phyloP scores from a whole-genome alignment of 2,113 vertebrate genomes.

The Hucho hucho region DNA sequence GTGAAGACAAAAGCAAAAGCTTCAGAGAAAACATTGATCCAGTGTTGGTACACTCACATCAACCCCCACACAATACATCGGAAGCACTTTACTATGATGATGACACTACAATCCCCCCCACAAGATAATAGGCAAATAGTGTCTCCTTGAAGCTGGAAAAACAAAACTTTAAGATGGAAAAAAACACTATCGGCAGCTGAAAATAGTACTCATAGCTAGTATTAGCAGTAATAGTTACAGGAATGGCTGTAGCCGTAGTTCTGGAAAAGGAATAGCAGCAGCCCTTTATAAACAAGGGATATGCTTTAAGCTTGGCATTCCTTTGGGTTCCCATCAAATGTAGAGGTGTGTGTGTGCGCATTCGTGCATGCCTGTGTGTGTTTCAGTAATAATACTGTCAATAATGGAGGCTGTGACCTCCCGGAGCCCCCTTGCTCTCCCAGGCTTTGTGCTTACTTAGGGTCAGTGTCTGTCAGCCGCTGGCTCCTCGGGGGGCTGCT shows the following conservation, averaged over 20 bases:
- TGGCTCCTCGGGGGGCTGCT: neutral
- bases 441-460: slow-evolving; percentile 26
- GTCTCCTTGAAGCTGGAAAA: neutral
- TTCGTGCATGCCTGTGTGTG: no score
- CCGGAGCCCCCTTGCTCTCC: neutral
- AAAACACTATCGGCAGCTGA: no score
- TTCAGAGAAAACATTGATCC: no score
- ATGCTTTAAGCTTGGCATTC: neutral
- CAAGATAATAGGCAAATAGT: neutral
- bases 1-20: no score
- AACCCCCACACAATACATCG: no score
- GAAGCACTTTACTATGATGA: slow-evolving; percentile 1
- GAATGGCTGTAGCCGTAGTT: no score
- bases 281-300: neutral
- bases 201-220: neutral
- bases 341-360: no score
- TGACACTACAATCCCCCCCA: neutral
- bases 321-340: neutral
- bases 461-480: neutral
- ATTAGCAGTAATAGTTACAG: no score
- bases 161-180: neutral
- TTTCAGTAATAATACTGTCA: slow-evolving; percentile 13
- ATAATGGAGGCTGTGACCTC: slow-evolving; percentile 18
- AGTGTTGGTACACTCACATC: no score
- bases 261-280: no score